Base-by-base conservation (phyloP, 23 tunicate species). In the Halocynthia roretzi region DNA sequence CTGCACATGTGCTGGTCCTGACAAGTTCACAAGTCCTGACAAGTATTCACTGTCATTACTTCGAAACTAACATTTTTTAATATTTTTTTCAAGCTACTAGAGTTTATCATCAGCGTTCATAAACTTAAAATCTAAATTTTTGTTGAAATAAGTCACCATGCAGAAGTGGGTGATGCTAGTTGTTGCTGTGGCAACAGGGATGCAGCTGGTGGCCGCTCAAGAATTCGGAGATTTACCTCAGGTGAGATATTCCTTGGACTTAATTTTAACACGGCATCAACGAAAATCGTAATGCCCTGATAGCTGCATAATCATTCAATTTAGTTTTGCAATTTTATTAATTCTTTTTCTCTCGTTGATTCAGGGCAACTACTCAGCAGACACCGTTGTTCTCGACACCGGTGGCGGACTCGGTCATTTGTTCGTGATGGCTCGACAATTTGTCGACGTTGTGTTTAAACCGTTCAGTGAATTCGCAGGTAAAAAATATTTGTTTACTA, bases 391-490 rank as follows among this genome's bases (percentile, higher is more conserved):
- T 56, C 51, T 55, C 8, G 53, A 57, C 31, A 53, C 76, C 69
- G 72, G 71, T 12, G 71, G 63, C 54, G 72, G 87, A 8, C 60
- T 89, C 17, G 51, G 61, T n/a, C 82, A 77, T 44, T 68, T 89
- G 8, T 89, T 78, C 68, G 81, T 56, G 15, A 89, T 89, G 96
- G 77, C 84, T 11, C 67, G 70, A 7, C 72, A 62, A 51, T 89
- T 89, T 80, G 85, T 89, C 6, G 64, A 89, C 56, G 53, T 89
- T 73, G 96, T 89, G 69, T 89, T 89, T 68, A 66, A 61, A 76
- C 96, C 96, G 5, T 89, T 89, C 82, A 65, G 78, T 67, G 75
- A 77, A 11, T 67, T 89, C 51, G 96, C 80, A 80, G 88, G 96
- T 89, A 68, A 63, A 58, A 17, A 40, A 60, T 19, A 77, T 12